Base-by-base conservation (phyloP, 2,113 vertebrate genomes). In the Labrus mixtus region DNA sequence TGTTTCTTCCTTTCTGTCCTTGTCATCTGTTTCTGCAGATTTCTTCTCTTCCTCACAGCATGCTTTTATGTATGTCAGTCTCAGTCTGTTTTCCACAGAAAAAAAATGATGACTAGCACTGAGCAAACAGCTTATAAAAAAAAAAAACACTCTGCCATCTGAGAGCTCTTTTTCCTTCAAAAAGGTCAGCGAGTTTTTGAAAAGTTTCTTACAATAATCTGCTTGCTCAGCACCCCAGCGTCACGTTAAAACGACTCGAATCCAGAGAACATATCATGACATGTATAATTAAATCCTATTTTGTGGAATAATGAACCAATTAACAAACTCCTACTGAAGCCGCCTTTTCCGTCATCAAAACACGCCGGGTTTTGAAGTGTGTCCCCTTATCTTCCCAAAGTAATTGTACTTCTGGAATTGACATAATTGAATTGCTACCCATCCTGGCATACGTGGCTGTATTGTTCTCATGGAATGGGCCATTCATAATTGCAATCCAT, bases 281-380 rank as follows among this genome's bases (percentile, higher is more conserved):
- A 62, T 82, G 69, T 79, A 89, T 90, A 91, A 92, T 90, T 90
- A 90, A 90, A 86, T 88, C 77, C 66, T 45, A 54, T 91, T 91
- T 89, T 83, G 76, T 82, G 50, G 78, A 87, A 90, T 87, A 90
- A 91, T 85, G 83, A 91, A 90, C 78, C 81, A 87, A 93, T 93
- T 92, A 92, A 79, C 87, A 89, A 85, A 89, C 83, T 87, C 86
- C 51, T 60, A 64, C 69, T 75, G 54, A 58, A 62, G 61, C 51
- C 50, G 39, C 70, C 74, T 68, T 22, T 59, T 8, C 12, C 50
- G 46, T 78, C 55, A 73, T 84, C 79, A 78, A 84, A 82, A 81
- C 76, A 81, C 78, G 29, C 10, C 22, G 58, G 72, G 85, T 89
- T 83, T 76, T 17, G 76, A 89, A 87, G 82, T 75, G 81, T 79